Evolutionary conservation across 2,888 invertebrate species (phyloP), one percentile per base, ranked within the genome.

Genomic region (Cosmia trapezina): DNA sequence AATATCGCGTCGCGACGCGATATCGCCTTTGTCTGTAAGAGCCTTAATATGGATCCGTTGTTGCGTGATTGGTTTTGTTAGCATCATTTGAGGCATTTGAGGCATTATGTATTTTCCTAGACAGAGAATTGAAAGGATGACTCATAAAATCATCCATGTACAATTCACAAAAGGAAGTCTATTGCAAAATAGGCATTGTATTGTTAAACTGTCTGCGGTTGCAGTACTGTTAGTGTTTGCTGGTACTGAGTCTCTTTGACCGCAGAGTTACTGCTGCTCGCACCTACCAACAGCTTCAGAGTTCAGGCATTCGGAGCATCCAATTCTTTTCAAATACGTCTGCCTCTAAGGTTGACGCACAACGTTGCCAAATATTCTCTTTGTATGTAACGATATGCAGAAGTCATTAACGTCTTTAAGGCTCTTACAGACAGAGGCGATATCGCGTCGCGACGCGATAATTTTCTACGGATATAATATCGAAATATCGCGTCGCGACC

Each of bases 131-230:
- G 54, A 56, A 76, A 57, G 28, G 45, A 43, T 70, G 61, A 70
- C 47, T 63, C 51, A 53, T 76, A 37, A 41, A 65, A 59, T n/a
- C n/a, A n/a, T n/a, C 53, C n/a, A 37, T 28, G 53, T 12, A 65
- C 49, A 68, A 61, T 77, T 66, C 54, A 76, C 66, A 70, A 78
- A 72, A 73, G 41, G 72, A 74, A 72, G 70, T 74, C 71, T 65
- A 72, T 67, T 53, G 60, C 68, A 67, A 60, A 64, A 73, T 67
- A 67, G 54, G 51, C 68, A 60, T 72, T 68, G 60, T 77, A 70
- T 68, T 68, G 73, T 78, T 70, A 53, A 74, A 76, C 65, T 78
- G 68, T 70, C 70, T 80, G 83, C 73, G 85, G 83, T 78, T 70
- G 41, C 54, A 62, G 74, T 78, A 76, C 72, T 64, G 66, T 83